Percentiles rank a stretch among this genome's conserved stretches.
These are phyloP conservation scores for Glaucomys volans DNA, from an alignment of 2,113 vertebrate species.

Conservation along the genomic window DNA sequence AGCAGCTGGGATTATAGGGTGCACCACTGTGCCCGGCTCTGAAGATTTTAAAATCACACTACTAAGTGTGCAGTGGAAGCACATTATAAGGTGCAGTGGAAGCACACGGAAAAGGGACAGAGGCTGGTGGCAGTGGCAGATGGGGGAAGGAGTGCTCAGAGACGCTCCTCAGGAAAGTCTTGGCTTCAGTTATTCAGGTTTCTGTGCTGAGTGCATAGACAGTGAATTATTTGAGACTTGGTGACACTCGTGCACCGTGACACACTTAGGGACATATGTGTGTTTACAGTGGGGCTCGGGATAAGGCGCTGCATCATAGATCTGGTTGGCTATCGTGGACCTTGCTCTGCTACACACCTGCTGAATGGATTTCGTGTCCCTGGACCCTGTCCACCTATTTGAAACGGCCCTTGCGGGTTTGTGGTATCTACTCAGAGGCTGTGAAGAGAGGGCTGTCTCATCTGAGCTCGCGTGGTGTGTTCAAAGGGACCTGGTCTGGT, in stretches of 20 bases:
- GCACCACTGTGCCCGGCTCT: accelerated
- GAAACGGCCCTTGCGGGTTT: background rate
- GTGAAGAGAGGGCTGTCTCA: background rate
- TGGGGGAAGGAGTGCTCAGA: background rate
- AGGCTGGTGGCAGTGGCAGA: background rate
- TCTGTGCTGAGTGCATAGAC: background rate
- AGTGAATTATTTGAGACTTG: background rate
- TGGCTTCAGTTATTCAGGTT: background rate
- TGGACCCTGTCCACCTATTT: background rate
- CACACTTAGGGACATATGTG: background rate
- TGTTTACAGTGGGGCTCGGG: accelerated
- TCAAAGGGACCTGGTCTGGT: background rate
- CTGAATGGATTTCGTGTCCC: background rate
- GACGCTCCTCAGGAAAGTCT: background rate
- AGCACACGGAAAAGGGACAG: too few relatives aligned
- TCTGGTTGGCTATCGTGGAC: accelerated
- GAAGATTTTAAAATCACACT: background rate
- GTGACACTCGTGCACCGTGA: accelerated
- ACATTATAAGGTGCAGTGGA: background rate
- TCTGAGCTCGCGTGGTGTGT: background rate
- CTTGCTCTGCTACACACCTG: background rate
- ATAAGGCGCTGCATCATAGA: accelerated
- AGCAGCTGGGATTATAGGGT: too few relatives aligned
- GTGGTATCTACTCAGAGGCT: background rate
- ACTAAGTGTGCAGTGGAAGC: background rate